Conservation (phyloP, 2,113 vertebrate genomes). For the Capricornis sumatraensis region DNA sequence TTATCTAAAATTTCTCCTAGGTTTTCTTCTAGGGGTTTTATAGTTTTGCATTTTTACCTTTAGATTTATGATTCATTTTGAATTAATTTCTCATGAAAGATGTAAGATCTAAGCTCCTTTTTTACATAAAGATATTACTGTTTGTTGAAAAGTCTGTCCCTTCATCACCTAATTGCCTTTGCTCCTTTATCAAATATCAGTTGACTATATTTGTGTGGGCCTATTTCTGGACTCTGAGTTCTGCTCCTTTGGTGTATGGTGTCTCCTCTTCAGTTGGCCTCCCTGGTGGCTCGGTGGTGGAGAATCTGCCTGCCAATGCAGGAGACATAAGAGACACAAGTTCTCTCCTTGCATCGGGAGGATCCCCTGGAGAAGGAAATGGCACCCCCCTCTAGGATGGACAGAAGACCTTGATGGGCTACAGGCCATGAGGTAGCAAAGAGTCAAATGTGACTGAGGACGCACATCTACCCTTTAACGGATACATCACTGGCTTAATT, state of each 20-base stretch:
- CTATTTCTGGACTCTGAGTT: background rate
- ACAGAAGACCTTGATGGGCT: background rate
- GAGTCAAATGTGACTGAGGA: background rate
- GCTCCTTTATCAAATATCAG: background rate
- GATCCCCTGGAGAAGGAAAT: background rate
- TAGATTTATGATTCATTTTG: background rate
- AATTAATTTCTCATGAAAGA: background rate
- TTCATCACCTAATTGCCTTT: background rate
- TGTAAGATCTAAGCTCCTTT: background rate
- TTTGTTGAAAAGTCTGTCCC: background rate
- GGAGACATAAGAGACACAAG: background rate
- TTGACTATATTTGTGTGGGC: background rate
- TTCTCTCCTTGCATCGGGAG: background rate
- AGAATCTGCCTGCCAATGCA: background rate
- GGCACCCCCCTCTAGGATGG: background rate
- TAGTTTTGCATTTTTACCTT: background rate
- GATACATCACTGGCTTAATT: background rate
- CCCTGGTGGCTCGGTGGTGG: background rate
- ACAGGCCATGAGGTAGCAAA: background rate
- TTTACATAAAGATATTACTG: background rate
- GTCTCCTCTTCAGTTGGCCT: background rate
- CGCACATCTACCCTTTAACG: background rate
- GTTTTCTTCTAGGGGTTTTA: background rate
- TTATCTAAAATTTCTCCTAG: background rate
- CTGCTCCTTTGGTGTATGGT: background rate